Evolutionary conservation across 2,888 invertebrate species (phyloP).

Genomic region (Chalcosyrphus nemorum): DNA sequence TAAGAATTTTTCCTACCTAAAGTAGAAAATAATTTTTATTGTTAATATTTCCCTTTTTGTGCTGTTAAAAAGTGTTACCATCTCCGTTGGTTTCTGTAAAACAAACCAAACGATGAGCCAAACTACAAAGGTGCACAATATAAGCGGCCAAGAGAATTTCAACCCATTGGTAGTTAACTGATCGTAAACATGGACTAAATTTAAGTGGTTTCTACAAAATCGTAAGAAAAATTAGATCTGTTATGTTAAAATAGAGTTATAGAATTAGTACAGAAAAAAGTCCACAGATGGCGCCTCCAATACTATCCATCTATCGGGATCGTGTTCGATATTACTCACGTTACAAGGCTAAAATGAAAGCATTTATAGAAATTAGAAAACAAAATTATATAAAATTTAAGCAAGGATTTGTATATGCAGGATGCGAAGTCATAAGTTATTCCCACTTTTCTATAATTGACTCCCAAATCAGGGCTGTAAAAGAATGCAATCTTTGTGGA

Average conservation of each 20-base stretch:
- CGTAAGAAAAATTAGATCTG: not conserved
- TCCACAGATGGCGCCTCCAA: constrained; percentile 23
- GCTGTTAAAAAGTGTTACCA: not conserved
- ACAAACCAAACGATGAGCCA: constrained; percentile 21
- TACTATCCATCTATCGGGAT: not conserved
- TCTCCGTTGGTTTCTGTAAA: constrained; percentile 1
- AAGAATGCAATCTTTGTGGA: too few relatives aligned
- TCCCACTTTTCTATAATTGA: too few relatives aligned
- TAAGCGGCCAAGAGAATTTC: constrained; percentile 59
- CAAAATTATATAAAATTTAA: too few relatives aligned
- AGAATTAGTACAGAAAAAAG: constrained; percentile 23
- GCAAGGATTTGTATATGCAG: too few relatives aligned
- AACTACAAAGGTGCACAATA: constrained; percentile 34
- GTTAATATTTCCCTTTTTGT: too few relatives aligned
- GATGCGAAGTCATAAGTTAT: too few relatives aligned
- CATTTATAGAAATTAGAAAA: not conserved
- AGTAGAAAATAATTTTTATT: not conserved
- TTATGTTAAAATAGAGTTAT: not conserved
- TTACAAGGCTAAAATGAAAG: constrained; percentile 12
- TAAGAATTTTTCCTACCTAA: constrained; percentile 78
- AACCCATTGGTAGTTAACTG: not conserved
- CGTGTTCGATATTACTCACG: not conserved
- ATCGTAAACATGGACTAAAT: not conserved
- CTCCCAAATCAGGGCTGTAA: too few relatives aligned
- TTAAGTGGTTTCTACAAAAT: constrained; percentile 7